Conservation (phyloP, 2,113 vertebrate species). For the Marmota monax region DNA sequence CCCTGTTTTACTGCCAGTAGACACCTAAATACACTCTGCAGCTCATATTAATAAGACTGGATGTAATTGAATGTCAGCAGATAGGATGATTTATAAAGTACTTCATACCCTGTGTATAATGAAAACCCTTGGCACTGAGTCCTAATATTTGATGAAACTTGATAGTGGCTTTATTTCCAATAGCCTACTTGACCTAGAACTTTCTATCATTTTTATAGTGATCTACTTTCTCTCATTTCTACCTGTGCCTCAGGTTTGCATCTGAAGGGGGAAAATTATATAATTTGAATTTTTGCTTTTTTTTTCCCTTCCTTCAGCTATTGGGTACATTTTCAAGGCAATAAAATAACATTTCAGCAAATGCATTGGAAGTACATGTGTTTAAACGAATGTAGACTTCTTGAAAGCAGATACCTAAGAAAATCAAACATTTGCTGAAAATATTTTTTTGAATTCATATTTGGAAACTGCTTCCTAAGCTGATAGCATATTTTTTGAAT, state of each 20-base stretch:
- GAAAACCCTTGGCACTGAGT: slow-evolving; percentile 83
- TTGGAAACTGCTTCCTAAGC: slow-evolving; percentile 22
- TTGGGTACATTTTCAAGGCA: not conserved
- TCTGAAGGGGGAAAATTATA: not conserved
- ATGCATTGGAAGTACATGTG: not conserved
- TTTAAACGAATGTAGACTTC: not conserved
- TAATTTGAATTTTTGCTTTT: slow-evolving; percentile 42
- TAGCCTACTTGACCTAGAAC: slow-evolving; percentile 85
- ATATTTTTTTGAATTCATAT: not conserved
- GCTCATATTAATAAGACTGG: slow-evolving; percentile 87
- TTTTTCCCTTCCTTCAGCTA: not conserved
- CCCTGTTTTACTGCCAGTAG: slow-evolving; percentile 84
- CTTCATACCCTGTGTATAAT: slow-evolving; percentile 82
- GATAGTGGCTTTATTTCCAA: slow-evolving; percentile 84
- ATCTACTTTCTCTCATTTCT: slow-evolving; percentile 32
- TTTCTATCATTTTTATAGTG: slow-evolving; percentile 80
- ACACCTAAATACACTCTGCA: slow-evolving; percentile 75
- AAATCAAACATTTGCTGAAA: not conserved
- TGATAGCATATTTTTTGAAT: not conserved
- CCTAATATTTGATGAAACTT: slow-evolving; percentile 80
- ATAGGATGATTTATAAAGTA: slow-evolving; percentile 88
- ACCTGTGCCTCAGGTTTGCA: slow-evolving; percentile 47
- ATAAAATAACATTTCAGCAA: slow-evolving; percentile 53
- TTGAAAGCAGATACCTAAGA: not conserved
- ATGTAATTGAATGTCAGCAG: slow-evolving; percentile 87